A percentile compares a stretch with the other conserved stretches of the same genome.
These are phyloP conservation scores for Enteromius trimaculatus DNA, from an alignment of 2,797 vertebrate genomes.

Conservation along the genomic window DNA sequence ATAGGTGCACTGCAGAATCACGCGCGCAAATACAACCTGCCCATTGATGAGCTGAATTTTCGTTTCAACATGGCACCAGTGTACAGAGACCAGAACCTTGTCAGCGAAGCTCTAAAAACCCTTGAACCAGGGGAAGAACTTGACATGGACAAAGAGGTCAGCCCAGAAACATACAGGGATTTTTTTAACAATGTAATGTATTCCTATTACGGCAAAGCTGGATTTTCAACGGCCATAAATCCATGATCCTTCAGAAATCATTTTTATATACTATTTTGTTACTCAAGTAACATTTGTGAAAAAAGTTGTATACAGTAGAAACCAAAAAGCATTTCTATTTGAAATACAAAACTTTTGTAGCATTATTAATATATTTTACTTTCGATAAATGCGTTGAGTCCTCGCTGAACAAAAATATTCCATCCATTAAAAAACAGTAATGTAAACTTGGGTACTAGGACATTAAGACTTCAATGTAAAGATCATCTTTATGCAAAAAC, in stretches of 20 bases:
- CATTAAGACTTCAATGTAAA: too few relatives aligned
- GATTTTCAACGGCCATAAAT: background rate
- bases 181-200: background rate
- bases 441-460: background rate
- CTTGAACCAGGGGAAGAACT: constrained; percentile 69
- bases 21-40: constrained; percentile 83
- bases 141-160: constrained; percentile 80
- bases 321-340: background rate
- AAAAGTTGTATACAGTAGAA: background rate
- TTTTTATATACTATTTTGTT: background rate
- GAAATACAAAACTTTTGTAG: background rate
- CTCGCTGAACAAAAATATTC: background rate
- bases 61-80: constrained; percentile 77
- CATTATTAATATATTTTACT: background rate
- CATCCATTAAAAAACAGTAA: background rate
- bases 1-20: constrained; percentile 87
- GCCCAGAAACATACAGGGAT: background rate
- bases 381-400: background rate
- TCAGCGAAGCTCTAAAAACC: constrained; percentile 74
- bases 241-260: background rate
- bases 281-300: background rate
- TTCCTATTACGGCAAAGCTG: background rate
- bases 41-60: constrained; percentile 88
- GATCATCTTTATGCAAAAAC: background rate
- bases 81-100: constrained; percentile 80